phyloP scores from a whole-genome alignment of 2,797 vertebrate genomes.

The Coendou prehensilis region DNA sequence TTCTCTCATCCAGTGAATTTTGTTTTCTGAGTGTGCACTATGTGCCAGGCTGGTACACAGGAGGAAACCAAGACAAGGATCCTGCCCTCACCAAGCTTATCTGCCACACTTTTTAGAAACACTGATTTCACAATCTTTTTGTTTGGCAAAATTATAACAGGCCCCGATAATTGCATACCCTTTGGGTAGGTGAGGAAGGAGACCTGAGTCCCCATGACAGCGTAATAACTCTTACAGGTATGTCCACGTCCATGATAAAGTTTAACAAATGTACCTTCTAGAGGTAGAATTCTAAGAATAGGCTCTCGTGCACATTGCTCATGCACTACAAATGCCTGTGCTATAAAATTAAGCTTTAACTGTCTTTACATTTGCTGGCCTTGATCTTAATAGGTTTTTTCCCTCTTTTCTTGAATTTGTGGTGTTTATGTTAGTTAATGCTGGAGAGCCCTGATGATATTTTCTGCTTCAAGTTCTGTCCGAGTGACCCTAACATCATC shows the following conservation, averaged over 20 bases:
- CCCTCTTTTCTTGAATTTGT: constrained; percentile 14
- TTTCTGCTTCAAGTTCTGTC: constrained; percentile 95
- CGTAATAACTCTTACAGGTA: not conserved
- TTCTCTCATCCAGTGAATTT: not conserved
- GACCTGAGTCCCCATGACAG: not conserved
- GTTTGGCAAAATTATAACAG: not conserved
- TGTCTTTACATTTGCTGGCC: not conserved
- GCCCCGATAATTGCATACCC: not conserved
- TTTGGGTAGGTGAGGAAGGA: not conserved
- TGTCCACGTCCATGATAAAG: not conserved
- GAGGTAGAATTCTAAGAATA: not conserved
- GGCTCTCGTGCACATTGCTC: not conserved
- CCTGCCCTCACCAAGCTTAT: not conserved
- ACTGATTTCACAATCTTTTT: not conserved
- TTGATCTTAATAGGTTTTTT: constrained; percentile 27
- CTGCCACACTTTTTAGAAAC: not conserved
- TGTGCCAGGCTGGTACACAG: not conserved
- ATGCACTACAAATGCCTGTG: not conserved
- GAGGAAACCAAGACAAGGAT: not conserved
- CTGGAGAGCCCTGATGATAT: constrained; percentile 95
- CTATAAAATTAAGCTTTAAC: not conserved
- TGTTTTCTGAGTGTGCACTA: not conserved
- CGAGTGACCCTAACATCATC: constrained; percentile 95
- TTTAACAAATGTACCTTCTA: not conserved
- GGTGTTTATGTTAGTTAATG: constrained; percentile 92